These are phyloP conservation scores for Tribolium madens DNA, from an alignment of 1,140 invertebrate species.

Conservation along the genomic window DNA sequence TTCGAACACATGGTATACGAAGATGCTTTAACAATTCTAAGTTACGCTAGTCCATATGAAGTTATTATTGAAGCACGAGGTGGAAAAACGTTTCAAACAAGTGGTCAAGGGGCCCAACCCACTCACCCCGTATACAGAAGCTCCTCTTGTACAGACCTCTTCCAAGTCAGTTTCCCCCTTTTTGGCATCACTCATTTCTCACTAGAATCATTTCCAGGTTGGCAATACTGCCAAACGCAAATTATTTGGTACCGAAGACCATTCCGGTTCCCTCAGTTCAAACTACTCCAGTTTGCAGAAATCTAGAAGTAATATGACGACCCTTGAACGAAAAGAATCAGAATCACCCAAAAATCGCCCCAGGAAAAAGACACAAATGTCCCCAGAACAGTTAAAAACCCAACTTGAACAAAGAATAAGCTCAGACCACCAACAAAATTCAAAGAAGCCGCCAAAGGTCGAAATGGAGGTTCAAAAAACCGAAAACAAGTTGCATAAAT, in stretches of 20 bases:
- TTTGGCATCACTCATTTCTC: conserved; percentile 29
- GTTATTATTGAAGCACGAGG: conserved; percentile 77
- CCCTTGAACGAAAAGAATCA: conserved; percentile 59
- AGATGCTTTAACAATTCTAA: conserved; percentile 89
- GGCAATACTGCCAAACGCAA: conserved; percentile 66
- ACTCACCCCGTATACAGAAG: conserved; percentile 63
- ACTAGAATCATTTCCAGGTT: conserved; percentile 61
- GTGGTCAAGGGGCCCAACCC: conserved; percentile 55
- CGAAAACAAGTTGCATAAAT: conserved; percentile 72
- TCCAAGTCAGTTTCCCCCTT: conserved; percentile 63
- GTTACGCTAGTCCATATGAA: conserved; percentile 93
- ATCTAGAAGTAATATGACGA: conserved; percentile 61
- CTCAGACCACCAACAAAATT: conserved; percentile 53
- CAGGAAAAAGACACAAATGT: conserved; percentile 51
- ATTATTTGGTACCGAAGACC: conserved; percentile 66
- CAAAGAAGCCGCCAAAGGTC: conserved; percentile 65
- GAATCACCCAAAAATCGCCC: conserved; percentile 56
- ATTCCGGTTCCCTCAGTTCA: conserved; percentile 65
- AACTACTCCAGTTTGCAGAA: conserved; percentile 67
- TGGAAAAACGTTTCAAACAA: conserved; percentile 52
- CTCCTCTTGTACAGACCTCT: conserved; percentile 68
- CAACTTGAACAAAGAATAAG: conserved; percentile 66
- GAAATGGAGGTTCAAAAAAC: conserved; percentile 68
- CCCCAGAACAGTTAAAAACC: conserved; percentile 63
- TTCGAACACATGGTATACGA: conserved; percentile 91